Percentiles rank a stretch among this genome's conserved stretches.
Evolutionary conservation across 2,797 vertebrate genomes (phyloP).

Genomic region (Arrhamphus sclerolepis): DNA sequence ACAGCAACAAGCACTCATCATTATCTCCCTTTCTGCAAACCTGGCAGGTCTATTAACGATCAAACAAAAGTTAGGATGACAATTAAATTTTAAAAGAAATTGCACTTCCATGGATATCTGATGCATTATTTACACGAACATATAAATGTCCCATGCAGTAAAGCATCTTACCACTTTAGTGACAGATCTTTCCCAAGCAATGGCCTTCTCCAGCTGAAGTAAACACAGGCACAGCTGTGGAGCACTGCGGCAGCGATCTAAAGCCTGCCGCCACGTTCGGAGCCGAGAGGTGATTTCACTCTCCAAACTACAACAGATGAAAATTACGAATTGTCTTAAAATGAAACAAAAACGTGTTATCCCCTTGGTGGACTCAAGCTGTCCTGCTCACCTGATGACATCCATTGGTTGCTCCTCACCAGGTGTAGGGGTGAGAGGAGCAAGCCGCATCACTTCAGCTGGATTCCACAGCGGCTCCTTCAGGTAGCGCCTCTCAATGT

Average conservation of each 20-base stretch:
- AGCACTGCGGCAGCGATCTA: slow-evolving; percentile 91
- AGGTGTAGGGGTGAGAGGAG: slow-evolving; percentile 74
- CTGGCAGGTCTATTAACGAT: slow-evolving; percentile 85
- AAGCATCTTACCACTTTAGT: slow-evolving; percentile 89
- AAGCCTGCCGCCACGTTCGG: slow-evolving; percentile 90
- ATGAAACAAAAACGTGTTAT: neutral
- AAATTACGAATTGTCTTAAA: neutral
- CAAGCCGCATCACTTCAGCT: slow-evolving; percentile 89
- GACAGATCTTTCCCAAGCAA: slow-evolving; percentile 96
- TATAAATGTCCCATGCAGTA: neutral
- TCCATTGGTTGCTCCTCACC: slow-evolving; percentile 81
- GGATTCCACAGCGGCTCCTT: slow-evolving; percentile 93
- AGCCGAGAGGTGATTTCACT: slow-evolving; percentile 93
- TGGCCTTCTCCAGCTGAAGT: slow-evolving; percentile 90
- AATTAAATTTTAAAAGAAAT: too few species aligned
- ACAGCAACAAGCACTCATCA: slow-evolving; percentile 92
- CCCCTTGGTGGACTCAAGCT: neutral
- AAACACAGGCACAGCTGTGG: slow-evolving; percentile 92
- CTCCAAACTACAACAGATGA: slow-evolving; percentile 72
- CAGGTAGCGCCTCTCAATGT: slow-evolving; percentile 92
- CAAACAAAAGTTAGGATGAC: neutral
- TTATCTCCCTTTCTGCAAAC: slow-evolving; percentile 95
- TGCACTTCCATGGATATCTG: too few species aligned
- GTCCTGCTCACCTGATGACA: slow-evolving; percentile 69
- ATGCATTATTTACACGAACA: too few species aligned